Evolutionary conservation across 2,888 invertebrate species (phyloP).

Genomic region (Cheilosia urbana): DNA sequence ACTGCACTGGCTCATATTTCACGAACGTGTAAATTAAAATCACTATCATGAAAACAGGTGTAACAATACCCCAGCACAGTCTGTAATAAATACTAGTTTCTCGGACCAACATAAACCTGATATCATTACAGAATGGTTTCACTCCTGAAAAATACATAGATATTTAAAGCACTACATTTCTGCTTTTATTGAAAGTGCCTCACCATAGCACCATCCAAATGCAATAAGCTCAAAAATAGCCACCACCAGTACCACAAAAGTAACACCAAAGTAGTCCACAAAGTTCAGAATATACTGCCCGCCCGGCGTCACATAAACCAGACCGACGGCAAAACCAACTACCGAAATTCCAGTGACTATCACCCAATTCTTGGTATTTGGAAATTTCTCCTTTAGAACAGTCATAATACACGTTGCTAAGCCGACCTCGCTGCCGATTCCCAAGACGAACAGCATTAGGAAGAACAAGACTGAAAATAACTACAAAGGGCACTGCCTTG

Average conservation of each 20-base stretch:
- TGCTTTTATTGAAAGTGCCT: background rate
- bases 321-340: conserved; percentile 85
- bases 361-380: conserved; percentile 84
- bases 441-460: conserved; percentile 85
- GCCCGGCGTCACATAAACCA: conserved; percentile 88
- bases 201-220: conserved; percentile 91
- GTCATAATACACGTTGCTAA: conserved; percentile 84
- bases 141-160: conserved; percentile 83
- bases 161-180: background rate
- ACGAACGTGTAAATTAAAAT: conserved; percentile 89
- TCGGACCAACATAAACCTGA: conserved; percentile 91
- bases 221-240: conserved; percentile 88
- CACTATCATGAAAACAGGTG: conserved; percentile 88
- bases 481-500: conserved; percentile 75
- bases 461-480: conserved; percentile 86
- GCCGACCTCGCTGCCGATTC: conserved; percentile 85
- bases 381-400: conserved; percentile 84
- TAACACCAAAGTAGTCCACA: conserved; percentile 89
- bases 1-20: conserved; percentile 86
- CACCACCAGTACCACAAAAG: conserved; percentile 89
- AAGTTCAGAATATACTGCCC: conserved; percentile 89
- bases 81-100: conserved; percentile 90
- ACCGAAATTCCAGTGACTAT: conserved; percentile 84
- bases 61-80: conserved; percentile 90
- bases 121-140: conserved; percentile 87